A percentile compares a stretch with the other conserved stretches of the same genome.
Evolutionary conservation across 2,888 invertebrate species (phyloP).

Genomic region (Bombyx huttoni): DNA sequence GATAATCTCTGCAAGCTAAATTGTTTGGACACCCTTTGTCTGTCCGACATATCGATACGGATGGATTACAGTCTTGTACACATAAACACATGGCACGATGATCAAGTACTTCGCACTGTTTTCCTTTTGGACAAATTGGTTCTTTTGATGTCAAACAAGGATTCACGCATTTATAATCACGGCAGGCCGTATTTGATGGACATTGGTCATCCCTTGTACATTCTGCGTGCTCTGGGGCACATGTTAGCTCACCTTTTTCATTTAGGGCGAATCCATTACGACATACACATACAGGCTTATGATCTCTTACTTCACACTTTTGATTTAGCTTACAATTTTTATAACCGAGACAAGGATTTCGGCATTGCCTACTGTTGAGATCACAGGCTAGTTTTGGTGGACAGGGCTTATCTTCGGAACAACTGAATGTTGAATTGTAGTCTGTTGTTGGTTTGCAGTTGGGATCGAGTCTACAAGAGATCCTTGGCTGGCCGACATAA

Average conservation of each 20-base stretch:
- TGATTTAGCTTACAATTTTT: conserved; percentile 85
- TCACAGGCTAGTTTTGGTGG: conserved; percentile 83
- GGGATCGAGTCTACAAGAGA: conserved; percentile 84
- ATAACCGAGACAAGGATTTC: conserved; percentile 82
- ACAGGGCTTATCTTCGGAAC: conserved; percentile 80
- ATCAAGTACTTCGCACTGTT: conserved; percentile 89
- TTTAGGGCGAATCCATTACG: conserved; percentile 90
- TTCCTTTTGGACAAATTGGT: conserved; percentile 83
- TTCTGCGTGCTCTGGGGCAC: conserved; percentile 85
- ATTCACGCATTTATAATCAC: conserved; percentile 87
- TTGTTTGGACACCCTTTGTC: conserved; percentile 90
- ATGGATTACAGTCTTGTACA: conserved; percentile 87
- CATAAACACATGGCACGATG: conserved; percentile 91
- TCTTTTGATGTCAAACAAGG: conserved; percentile 81
- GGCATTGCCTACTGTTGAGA: conserved; percentile 78
- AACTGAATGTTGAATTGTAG: conserved; percentile 74
- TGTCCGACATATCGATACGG: conserved; percentile 89
- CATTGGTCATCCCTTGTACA: conserved; percentile 88
- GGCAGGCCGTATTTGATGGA: conserved; percentile 87
- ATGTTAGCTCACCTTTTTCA: conserved; percentile 88
- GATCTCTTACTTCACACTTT: conserved; percentile 89
- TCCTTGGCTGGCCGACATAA: conserved; percentile 85
- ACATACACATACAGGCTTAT: conserved; percentile 89
- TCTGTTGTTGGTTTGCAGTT: conserved; percentile 79
- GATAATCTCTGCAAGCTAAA: conserved; percentile 88